Evolutionary conservation across 2,888 invertebrate species (phyloP).

Genomic region (Scaptomyza cyrtandrae): DNA sequence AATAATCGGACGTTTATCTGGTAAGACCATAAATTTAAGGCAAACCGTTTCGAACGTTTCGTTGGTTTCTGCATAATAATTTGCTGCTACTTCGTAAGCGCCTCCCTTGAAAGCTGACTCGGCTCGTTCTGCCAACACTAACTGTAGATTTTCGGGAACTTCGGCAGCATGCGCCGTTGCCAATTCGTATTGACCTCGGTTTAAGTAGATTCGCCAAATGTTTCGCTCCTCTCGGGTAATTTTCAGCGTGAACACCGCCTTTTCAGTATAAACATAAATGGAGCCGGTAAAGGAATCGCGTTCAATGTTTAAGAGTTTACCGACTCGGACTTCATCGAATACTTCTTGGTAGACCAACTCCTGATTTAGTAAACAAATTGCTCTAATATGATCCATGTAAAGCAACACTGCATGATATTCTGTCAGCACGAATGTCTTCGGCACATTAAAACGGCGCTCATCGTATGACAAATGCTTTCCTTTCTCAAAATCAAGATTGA

Average conservation of each 20-base stretch:
- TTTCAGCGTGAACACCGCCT: conserved; percentile 93
- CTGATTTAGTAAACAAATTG: conserved; percentile 93
- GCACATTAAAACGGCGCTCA: conserved; percentile 84
- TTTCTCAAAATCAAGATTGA: conserved; percentile 71
- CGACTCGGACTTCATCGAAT: conserved; percentile 90
- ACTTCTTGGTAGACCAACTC: conserved; percentile 94
- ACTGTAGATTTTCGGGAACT: conserved; percentile 92
- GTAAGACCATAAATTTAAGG: conserved; percentile 90
- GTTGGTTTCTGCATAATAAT: conserved; percentile 94
- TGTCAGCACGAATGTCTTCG: conserved; percentile 92
- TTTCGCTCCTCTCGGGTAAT: conserved; percentile 93
- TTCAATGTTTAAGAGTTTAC: conserved; percentile 91
- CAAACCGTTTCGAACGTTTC: conserved; percentile 97
- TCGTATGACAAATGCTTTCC: conserved; percentile 74
- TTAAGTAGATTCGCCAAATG: conserved; percentile 95
- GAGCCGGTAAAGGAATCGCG: conserved; percentile 91
- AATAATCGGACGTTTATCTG: conserved; percentile 94
- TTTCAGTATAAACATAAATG: conserved; percentile 95
- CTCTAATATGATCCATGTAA: conserved; percentile 93
- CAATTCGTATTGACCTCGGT: conserved; percentile 92
- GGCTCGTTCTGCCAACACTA: conserved; percentile 94
- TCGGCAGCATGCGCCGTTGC: conserved; percentile 94
- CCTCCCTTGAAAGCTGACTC: conserved; percentile 92
- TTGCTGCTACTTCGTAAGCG: conserved; percentile 93
- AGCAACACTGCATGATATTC: conserved; percentile 95